Percentiles rank a stretch among this genome's conserved stretches.
These are phyloP conservation scores for Toxotes lorentzi DNA, from an alignment of 2,797 vertebrate genomes.

Conservation along the genomic window DNA sequence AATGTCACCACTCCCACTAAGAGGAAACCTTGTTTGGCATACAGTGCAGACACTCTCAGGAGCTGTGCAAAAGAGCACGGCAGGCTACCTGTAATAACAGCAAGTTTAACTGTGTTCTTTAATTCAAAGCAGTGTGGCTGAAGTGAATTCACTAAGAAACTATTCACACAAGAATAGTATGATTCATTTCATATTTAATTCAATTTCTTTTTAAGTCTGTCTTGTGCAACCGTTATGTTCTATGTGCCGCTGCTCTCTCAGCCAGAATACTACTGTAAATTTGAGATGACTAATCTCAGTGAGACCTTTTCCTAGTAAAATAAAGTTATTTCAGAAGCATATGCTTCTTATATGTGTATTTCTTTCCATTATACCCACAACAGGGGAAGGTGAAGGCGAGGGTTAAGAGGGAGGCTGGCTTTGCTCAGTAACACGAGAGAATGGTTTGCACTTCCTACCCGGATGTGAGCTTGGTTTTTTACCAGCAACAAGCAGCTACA, in stretches of 20 bases:
- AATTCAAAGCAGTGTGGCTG: not conserved
- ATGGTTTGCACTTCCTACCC: constrained; percentile 1
- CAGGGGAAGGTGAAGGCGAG: constrained; percentile 8
- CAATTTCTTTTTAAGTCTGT: not conserved
- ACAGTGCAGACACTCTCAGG: constrained; percentile 22
- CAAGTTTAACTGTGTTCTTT: not conserved
- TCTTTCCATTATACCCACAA: constrained; percentile 15
- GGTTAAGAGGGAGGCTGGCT: not conserved
- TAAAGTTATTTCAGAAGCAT: constrained; percentile 1
- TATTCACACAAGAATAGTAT: not conserved
- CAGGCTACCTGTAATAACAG: constrained; percentile 2
- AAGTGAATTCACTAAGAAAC: constrained; percentile 9
- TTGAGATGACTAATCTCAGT: not conserved
- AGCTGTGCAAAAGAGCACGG: constrained; percentile 29
- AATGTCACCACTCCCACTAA: constrained; percentile 50
- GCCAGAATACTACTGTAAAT: not conserved
- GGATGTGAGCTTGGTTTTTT: constrained; percentile 15
- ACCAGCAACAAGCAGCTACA: not conserved
- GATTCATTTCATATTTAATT: constrained; percentile 10
- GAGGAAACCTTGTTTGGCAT: constrained; percentile 50
- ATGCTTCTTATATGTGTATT: not conserved
- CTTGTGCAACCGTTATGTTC: constrained; percentile 15
- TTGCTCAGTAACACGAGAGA: constrained; percentile 15
- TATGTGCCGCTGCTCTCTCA: not conserved
- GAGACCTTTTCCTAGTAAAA: not conserved